Conservation (phyloP, 2,888 invertebrate species). For the Heteromyza rotundicornis region DNA sequence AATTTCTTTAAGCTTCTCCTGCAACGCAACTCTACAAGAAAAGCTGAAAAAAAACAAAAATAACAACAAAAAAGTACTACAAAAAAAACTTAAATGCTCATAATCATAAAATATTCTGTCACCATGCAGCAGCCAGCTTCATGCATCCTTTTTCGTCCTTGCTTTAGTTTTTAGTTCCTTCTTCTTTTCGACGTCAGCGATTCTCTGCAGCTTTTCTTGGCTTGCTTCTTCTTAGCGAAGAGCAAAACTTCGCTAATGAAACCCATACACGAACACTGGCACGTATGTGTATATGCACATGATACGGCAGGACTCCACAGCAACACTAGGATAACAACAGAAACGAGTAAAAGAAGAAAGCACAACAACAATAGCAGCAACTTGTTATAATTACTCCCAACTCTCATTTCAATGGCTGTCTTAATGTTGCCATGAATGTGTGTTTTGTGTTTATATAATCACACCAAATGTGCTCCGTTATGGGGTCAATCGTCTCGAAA, state of each 20-base stretch:
- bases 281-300: slow-evolving; percentile 1
- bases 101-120: slow-evolving; percentile 52
- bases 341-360: no score
- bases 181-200: background rate
- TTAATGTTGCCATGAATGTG: slow-evolving; percentile 46
- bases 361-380: slow-evolving; percentile 31
- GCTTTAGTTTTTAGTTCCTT: background rate
- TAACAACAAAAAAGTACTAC: background rate
- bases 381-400: slow-evolving; percentile 49
- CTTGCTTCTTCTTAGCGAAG: background rate
- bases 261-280: slow-evolving; percentile 23
- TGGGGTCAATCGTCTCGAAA: slow-evolving; percentile 24
- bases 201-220: background rate
- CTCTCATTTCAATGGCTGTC: slow-evolving; percentile 35
- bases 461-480: slow-evolving; percentile 36
- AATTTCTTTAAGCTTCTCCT: background rate
- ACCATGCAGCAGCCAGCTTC: slow-evolving; percentile 22
- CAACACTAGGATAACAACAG: background rate
- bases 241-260: slow-evolving; percentile 10
- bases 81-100: slow-evolving; percentile 31
- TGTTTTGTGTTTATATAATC: slow-evolving; percentile 46
- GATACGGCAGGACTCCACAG: slow-evolving; percentile 10
- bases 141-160: background rate
- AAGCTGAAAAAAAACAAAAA: slow-evolving; percentile 20
- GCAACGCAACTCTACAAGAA: background rate